Conservation (phyloP, 2,888 invertebrate genomes). For the Pteria penguin region DNA sequence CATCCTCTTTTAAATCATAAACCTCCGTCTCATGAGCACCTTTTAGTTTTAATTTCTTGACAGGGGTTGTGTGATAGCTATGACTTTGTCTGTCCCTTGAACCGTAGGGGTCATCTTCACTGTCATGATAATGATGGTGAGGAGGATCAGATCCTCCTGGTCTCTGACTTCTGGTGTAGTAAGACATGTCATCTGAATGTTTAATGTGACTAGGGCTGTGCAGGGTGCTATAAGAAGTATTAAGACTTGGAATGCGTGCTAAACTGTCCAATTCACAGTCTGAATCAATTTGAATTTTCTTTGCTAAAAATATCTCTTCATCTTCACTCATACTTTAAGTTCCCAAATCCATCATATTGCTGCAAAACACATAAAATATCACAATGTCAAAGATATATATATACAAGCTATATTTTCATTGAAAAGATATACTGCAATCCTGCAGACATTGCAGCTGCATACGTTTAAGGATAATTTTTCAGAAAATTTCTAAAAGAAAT, state of each 20-base stretch:
- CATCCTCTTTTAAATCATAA: conserved; percentile 29
- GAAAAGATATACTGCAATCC: no score
- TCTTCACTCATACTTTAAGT: conserved; percentile 41
- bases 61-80: conserved; percentile 22
- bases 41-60: conserved; percentile 24
- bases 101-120: neutral
- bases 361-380: no score
- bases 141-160: conserved; percentile 53
- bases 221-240: conserved; percentile 46
- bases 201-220: conserved; percentile 25
- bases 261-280: conserved; percentile 63
- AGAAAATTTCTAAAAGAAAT: no score
- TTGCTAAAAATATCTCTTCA: conserved; percentile 22
- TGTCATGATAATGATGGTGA: conserved; percentile 41
- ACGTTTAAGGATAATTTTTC: no score
- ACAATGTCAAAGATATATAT: no score
- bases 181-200: neutral
- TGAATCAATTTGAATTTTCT: conserved; percentile 60
- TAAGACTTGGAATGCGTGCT: conserved; percentile 52
- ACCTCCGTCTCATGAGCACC: neutral
- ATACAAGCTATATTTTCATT: no score
- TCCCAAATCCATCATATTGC: neutral
- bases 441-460: no score
- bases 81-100: neutral
- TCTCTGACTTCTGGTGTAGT: neutral